Conservation (phyloP, 92 coral and sea anemone genomes). For the Ricordea florida region DNA sequence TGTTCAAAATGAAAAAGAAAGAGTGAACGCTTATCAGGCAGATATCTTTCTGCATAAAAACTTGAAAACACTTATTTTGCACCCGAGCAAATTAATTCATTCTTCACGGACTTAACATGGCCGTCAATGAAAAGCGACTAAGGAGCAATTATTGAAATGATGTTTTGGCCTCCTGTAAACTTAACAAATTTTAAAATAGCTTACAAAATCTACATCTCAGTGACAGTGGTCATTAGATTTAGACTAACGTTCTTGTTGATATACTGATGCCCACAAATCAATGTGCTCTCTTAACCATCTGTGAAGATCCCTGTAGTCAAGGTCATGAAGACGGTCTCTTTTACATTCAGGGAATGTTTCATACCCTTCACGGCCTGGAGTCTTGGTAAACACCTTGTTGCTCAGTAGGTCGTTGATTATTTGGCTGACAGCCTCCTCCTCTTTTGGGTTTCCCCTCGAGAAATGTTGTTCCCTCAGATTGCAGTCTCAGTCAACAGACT, state of each 20-base stretch:
- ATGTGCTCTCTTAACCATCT: conserved; percentile 48
- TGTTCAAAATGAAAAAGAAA: background rate
- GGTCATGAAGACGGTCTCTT: conserved; percentile 2
- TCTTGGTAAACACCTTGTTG: conserved; percentile 41
- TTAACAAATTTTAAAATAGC: no score
- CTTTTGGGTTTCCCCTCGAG: conserved; percentile 27
- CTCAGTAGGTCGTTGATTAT: conserved; percentile 32
- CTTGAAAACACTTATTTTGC: no score
- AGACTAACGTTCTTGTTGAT: conserved; percentile 18
- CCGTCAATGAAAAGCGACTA: no score
- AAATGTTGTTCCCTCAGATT: conserved; percentile 11
- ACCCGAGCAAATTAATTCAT: no score
- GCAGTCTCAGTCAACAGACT: conserved; percentile 63
- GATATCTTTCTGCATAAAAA: no score
- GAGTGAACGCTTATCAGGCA: background rate
- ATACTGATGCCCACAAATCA: conserved; percentile 59
- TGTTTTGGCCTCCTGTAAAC: no score
- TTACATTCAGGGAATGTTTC: conserved; percentile 55
- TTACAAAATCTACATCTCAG: background rate
- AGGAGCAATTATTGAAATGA: no score
- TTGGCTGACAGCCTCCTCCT: conserved; percentile 55
- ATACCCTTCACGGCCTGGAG: conserved; percentile 45
- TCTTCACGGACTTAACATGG: no score
- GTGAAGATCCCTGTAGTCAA: conserved; percentile 61
- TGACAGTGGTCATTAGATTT: background rate